Base-by-base conservation (phyloP, 2,113 vertebrate species). In the Prunella himalayana region DNA sequence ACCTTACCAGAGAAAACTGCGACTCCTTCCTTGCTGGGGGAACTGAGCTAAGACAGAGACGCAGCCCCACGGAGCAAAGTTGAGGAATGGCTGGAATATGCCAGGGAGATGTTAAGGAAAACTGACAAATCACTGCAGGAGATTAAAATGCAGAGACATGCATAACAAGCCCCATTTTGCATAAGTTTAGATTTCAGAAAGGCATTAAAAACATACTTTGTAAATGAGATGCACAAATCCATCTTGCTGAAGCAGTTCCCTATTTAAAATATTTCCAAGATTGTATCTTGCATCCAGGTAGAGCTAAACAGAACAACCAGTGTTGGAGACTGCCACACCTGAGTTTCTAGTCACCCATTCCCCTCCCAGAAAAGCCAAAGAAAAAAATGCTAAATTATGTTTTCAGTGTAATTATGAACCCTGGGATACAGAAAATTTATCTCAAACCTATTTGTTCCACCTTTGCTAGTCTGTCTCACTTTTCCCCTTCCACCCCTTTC, bases 61-160 rank as follows among this genome's bases (percentile, higher is more conserved):
- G 10, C 41, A 90, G 94, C 70, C 68, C 77, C 15, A 44, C 8
- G n/a, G 78, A 90, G 94, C 14, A 3, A 61, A 79, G 88, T 83
- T 49, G 68, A 69, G 65, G 91, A 94, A 88, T 88, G 76, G 90
- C 72, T 85, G 41, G n/a, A 77, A 69, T 66, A 66, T 61, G 57
- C 35, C 76, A 88, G 83, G 72, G 35, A 92, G 80, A 82, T 56
- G 60, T 44, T 60, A 77, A 86, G 94, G 72, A 92, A 91, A 94
- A 82, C 94, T 84, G 83, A 57, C 51, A 81, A 82, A 92, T 94
- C 90, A 86, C 79, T 82, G 82, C 88, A 86, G 90, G 84, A 92
- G 91, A 97, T 97, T 97, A 95, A 97, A 97, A 97, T 96, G 87
- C 92, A 88, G 19, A 70, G 92, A 92, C 53, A 90, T 12, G 66